Percentiles rank a stretch among this genome's conserved stretches.
Evolutionary conservation across 2,113 vertebrate species (phyloP).

Genomic region (Danionella cerebrum): DNA sequence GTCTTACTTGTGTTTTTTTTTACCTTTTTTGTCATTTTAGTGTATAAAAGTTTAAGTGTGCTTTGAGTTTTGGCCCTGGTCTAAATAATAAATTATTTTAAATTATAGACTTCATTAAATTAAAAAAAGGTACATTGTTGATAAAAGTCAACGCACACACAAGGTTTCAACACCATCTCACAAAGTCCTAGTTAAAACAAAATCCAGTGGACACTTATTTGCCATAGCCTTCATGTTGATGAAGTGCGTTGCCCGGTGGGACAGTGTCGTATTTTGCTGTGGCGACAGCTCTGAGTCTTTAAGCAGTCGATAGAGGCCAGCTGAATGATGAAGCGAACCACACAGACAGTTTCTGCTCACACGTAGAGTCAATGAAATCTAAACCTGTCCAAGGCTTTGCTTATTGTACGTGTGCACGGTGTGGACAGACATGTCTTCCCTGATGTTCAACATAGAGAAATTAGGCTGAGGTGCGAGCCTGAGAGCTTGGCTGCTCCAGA

Average conservation of each 20-base stretch:
- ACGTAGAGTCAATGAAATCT: background rate
- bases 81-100: too few species aligned
- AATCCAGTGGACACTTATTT: constrained; percentile 26
- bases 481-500: background rate
- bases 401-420: constrained; percentile 41
- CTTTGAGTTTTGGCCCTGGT: too few species aligned
- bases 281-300: constrained; percentile 11
- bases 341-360: constrained; percentile 28
- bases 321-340: constrained; percentile 9
- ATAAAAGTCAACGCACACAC: background rate
- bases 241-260: background rate
- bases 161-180: background rate
- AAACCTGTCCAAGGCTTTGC: constrained; percentile 27
- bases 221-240: background rate
- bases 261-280: background rate
- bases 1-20: too few species aligned
- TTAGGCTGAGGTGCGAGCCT: constrained; percentile 16
- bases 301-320: background rate
- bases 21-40: too few species aligned
- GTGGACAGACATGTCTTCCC: constrained; percentile 40
- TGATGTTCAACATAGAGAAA: constrained; percentile 7
- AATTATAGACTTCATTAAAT: too few species aligned
- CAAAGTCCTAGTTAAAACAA: background rate
- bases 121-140: background rate
- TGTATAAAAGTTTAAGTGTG: too few species aligned